phyloP scores from a whole-genome alignment of 2,113 vertebrate genomes.

The Actinemys pallida region DNA sequence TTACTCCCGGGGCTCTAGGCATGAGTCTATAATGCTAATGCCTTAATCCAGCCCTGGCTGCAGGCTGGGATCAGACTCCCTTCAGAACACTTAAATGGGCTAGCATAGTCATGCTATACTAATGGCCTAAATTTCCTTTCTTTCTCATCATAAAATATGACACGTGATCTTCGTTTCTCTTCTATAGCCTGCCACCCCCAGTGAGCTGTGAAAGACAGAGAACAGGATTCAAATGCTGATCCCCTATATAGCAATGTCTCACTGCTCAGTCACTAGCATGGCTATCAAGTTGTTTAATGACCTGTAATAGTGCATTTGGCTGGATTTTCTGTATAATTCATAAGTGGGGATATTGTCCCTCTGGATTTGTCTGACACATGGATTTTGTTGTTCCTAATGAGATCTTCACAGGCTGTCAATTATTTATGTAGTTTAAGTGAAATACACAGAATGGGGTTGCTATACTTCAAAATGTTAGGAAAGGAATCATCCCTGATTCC shows the following conservation, averaged over 20 bases:
- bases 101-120: neutral
- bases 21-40: neutral
- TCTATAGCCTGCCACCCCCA: neutral
- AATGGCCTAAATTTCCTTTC: neutral
- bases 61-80: neutral
- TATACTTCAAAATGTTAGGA: slow-evolving; percentile 5
- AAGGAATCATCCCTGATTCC: slow-evolving; percentile 10
- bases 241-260: neutral
- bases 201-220: neutral
- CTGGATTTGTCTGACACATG: neutral
- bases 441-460: neutral
- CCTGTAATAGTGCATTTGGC: neutral
- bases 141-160: neutral
- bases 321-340: neutral
- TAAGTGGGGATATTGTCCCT: neutral
- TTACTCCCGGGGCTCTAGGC: neutral
- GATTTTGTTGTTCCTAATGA: slow-evolving; percentile 11
- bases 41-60: neutral
- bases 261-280: neutral
- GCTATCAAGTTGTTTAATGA: neutral
- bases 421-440: neutral
- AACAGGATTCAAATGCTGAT: neutral
- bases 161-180: neutral
- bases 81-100: neutral
- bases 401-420: neutral